phyloP scores from a whole-genome alignment of 1,140 invertebrate genomes.

The Dendrolimus punctatus region DNA sequence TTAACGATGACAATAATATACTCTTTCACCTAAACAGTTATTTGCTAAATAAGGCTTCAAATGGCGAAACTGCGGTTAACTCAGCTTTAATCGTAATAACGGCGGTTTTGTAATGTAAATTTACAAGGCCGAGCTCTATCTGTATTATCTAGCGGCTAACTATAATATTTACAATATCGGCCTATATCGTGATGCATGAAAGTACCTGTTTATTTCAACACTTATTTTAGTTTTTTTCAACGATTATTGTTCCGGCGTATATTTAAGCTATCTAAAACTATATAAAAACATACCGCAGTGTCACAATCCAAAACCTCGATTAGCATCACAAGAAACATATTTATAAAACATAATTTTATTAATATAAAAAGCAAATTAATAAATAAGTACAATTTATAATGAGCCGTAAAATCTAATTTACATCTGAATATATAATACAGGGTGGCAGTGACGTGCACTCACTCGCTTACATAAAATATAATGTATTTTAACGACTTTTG shows the following conservation, averaged over 20 bases:
- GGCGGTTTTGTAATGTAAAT: too few relatives aligned
- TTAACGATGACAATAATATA: conserved; percentile 16
- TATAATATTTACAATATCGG: too few relatives aligned
- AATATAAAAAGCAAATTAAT: conserved; percentile 18
- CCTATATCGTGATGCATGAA: too few relatives aligned
- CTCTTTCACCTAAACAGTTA: conserved; percentile 17
- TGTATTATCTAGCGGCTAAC: too few relatives aligned
- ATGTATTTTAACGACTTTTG: too few relatives aligned
- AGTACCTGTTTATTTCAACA: too few relatives aligned
- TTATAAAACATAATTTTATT: conserved; percentile 11
- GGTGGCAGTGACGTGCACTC: not conserved
- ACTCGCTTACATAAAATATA: too few relatives aligned
- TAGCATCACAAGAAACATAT: conserved; percentile 4
- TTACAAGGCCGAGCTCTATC: too few relatives aligned
- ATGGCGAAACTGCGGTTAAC: too few relatives aligned
- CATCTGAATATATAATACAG: not conserved
- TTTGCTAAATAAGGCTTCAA: too few relatives aligned
- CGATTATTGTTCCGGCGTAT: not conserved
- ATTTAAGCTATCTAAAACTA: not conserved
- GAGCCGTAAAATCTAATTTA: conserved; percentile 2
- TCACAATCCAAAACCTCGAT: conserved; percentile 7
- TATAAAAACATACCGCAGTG: conserved; percentile 3
- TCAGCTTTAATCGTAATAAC: too few relatives aligned
- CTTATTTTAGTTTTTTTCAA: too few relatives aligned
- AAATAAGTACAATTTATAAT: conserved; percentile 39